A percentile compares a stretch with the other conserved stretches of the same genome.
phyloP scores from a whole-genome alignment of 2,797 vertebrate genomes.

The Periparus ater region DNA sequence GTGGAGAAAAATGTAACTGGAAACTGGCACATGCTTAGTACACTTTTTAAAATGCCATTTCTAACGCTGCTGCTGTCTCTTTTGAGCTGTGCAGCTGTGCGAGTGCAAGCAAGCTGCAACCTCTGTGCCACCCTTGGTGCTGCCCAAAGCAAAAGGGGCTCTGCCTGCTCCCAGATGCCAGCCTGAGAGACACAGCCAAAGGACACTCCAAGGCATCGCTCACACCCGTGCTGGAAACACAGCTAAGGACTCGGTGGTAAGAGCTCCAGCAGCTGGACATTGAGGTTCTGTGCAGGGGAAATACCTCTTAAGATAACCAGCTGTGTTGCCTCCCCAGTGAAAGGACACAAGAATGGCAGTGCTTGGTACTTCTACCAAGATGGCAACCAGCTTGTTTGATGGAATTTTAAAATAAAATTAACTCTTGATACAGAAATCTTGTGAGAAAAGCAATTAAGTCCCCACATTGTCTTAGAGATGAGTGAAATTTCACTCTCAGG shows the following conservation, averaged over 20 bases:
- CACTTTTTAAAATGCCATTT: neutral
- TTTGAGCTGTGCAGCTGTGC: neutral
- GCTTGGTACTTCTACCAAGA: neutral
- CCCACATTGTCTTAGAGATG: neutral
- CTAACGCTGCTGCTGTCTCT: neutral
- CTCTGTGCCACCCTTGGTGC: neutral
- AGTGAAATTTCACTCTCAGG: neutral
- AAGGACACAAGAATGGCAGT: neutral
- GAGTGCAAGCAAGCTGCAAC: neutral
- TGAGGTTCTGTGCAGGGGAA: neutral
- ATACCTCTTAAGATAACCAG: neutral
- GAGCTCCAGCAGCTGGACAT: neutral
- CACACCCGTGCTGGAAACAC: neutral
- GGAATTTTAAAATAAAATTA: neutral
- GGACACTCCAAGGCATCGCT: no score
- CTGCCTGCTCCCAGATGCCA: neutral
- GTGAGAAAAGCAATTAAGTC: neutral
- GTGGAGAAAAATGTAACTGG: neutral
- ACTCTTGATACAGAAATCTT: neutral
- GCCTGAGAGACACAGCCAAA: neutral
- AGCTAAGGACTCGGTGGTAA: neutral
- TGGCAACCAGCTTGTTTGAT: neutral
- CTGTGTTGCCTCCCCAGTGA: fast-evolving
- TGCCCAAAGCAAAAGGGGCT: neutral
- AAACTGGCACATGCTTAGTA: neutral